Conservation (phyloP, 2,113 vertebrate genomes). For the Merops nubicus region DNA sequence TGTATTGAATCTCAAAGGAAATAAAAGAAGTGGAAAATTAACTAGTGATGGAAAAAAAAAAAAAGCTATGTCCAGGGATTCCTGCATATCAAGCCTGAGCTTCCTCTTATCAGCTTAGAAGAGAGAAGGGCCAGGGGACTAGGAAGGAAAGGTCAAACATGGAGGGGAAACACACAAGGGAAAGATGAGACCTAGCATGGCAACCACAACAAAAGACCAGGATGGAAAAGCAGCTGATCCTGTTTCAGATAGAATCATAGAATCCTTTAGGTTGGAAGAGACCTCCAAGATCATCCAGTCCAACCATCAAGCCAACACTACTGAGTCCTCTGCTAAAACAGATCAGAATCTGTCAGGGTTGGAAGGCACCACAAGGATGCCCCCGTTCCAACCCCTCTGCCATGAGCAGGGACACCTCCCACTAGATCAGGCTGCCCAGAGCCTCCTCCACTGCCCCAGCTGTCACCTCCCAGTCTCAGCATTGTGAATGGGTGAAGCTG, state of each 20-base stretch:
- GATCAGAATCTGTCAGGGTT: too few relatives aligned
- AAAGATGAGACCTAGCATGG: constrained; percentile 35
- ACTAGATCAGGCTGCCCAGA: too few relatives aligned
- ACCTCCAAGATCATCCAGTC: too few relatives aligned
- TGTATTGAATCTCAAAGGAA: constrained; percentile 79
- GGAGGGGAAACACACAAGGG: constrained; percentile 35
- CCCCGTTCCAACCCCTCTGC: too few relatives aligned
- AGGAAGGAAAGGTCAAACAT: constrained; percentile 43
- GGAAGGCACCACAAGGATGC: too few relatives aligned
- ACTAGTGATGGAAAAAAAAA: constrained; percentile 76
- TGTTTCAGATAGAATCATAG: not conserved
- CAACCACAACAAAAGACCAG: constrained; percentile 32
- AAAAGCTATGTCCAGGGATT: constrained; percentile 43
- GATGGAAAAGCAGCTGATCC: not conserved
- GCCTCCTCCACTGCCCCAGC: not conserved
- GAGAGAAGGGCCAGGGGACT: constrained; percentile 35
- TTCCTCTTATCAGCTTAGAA: constrained; percentile 36
- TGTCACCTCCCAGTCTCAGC: not conserved
- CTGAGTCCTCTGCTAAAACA: too few relatives aligned
- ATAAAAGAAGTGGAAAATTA: constrained; percentile 82
- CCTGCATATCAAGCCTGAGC: constrained; percentile 61
- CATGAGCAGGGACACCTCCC: too few relatives aligned
- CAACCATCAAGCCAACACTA: too few relatives aligned
- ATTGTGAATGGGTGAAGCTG: not conserved
- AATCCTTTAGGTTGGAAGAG: too few relatives aligned